Conservation (phyloP, 2,113 vertebrate genomes). For the Peromyscus polionotus region DNA sequence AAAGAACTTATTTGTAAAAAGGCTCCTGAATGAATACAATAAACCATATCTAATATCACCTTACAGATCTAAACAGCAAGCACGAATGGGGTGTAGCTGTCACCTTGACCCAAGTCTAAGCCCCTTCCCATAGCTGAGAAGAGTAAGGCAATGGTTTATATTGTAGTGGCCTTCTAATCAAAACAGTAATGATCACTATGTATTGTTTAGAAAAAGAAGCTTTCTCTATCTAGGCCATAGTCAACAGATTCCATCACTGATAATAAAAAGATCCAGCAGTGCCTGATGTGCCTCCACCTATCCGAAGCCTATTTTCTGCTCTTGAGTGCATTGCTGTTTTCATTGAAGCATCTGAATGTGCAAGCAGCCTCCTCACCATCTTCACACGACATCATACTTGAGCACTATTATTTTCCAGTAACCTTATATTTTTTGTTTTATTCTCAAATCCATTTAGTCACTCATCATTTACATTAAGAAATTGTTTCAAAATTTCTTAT, state of each 20-base stretch:
- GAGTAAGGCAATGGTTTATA: neutral
- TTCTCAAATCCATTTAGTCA: neutral
- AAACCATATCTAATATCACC: neutral
- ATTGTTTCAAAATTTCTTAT: neutral
- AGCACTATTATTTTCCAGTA: neutral
- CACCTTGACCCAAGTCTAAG: neutral
- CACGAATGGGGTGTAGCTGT: neutral
- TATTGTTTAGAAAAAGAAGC: neutral
- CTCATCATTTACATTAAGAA: conserved; percentile 35
- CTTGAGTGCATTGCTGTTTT: neutral
- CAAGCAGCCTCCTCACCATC: neutral
- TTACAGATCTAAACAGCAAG: neutral
- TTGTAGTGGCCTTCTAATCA: neutral
- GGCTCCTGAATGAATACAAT: conserved; percentile 10
- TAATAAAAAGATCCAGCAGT: neutral
- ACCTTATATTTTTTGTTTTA: neutral
- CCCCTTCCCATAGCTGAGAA: neutral
- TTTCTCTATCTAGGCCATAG: neutral
- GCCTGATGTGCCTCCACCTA: neutral
- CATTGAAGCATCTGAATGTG: neutral
- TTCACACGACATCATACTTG: neutral
- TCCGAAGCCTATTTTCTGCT: neutral
- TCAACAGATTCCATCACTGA: neutral
- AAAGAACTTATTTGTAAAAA: conserved; percentile 54
- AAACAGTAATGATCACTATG: neutral